Evolutionary conservation across 2,797 vertebrate species (phyloP).

Genomic region (Adrianichthys oophorus): DNA sequence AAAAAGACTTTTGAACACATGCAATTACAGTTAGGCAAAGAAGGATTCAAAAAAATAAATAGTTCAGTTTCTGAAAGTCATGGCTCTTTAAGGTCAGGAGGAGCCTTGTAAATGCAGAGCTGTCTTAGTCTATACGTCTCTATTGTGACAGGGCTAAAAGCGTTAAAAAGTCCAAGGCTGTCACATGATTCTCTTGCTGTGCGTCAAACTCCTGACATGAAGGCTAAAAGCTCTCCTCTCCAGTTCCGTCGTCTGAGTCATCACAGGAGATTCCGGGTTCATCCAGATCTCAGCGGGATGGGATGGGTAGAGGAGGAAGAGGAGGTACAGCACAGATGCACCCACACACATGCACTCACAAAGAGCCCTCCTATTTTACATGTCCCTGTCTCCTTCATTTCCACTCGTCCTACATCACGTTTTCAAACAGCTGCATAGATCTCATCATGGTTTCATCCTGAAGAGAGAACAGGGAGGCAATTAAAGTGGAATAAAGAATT

Average conservation of each 20-base stretch:
- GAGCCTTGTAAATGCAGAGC: slow-evolving; percentile 26
- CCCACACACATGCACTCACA: slow-evolving; percentile 36
- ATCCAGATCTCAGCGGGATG: slow-evolving; percentile 36
- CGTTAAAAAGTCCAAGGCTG: slow-evolving; percentile 20
- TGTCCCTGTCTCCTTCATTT: slow-evolving; percentile 17
- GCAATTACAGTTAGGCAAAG: slow-evolving; percentile 38
- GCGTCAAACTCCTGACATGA: slow-evolving; percentile 23
- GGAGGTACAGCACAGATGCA: slow-evolving; percentile 49
- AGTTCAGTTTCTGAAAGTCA: slow-evolving; percentile 31
- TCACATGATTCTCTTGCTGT: slow-evolving; percentile 33
- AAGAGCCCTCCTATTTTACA: slow-evolving; percentile 40
- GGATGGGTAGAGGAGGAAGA: slow-evolving; percentile 13
- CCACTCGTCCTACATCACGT: slow-evolving; percentile 84
- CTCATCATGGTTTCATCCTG: slow-evolving; percentile 98
- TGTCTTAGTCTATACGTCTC: slow-evolving; percentile 35
- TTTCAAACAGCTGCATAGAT: slow-evolving; percentile 98
- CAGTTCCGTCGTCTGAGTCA: slow-evolving; percentile 34
- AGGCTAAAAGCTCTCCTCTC: slow-evolving; percentile 26
- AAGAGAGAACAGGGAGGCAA: slow-evolving; percentile 31
- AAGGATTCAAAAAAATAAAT: slow-evolving; percentile 21
- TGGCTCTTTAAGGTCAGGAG: slow-evolving; percentile 36
- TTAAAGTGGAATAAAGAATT: slow-evolving; percentile 18
- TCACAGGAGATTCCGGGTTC: slow-evolving; percentile 22
- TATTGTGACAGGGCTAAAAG: slow-evolving; percentile 14
- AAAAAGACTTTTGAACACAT: slow-evolving; percentile 52